Evolutionary conservation across 1,140 invertebrate species (phyloP), one percentile per base, ranked within the genome.

Genomic region (Hetaerina americana): DNA sequence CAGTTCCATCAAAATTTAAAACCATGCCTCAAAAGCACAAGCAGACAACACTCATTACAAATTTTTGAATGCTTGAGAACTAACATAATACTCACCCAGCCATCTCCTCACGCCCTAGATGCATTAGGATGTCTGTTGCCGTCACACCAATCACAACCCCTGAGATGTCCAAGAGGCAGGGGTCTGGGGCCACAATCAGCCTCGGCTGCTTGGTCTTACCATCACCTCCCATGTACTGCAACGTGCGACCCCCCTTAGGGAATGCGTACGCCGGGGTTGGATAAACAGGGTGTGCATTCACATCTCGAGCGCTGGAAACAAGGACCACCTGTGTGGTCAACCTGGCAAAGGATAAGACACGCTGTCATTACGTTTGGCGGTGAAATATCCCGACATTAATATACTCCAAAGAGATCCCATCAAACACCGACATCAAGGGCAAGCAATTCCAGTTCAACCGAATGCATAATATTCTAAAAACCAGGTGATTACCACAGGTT

Each of bases 61-160:
- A n/a, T n/a, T n/a, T n/a, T n/a, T n/a, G n/a, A n/a, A n/a, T n/a
- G n/a, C n/a, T n/a, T n/a, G n/a, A n/a, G n/a, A n/a, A n/a, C n/a
- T n/a, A n/a, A n/a, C n/a, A n/a, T n/a, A n/a, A 57, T 10, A 57
- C 40, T 57, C 84, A 93, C 91, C 82, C 78, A 12, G 85, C 84
- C 75, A 94, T 85, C 83, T 96, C 93, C 77, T 92, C 85, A 74
- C 87, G 87, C 27, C 88, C 86, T 12, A 96, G 78, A 78, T 95
- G 91, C 81, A 92, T 89, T 0, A 96, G 78, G 66, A 91, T 82
- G 80, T 97, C 95, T 0, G 89, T 88, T 18, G 93, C 90, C 1
- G 92, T 95, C 0, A 91, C 79, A 2, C 88, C 92, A 76, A 97
- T 80, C 10, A 88, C 81, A 0, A 96, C 76, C 5, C 92, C 93